Percentiles rank a stretch among this genome's conserved stretches.
Evolutionary conservation across 2,888 invertebrate species (phyloP).

Genomic region (Caenorhabditis sulstoni): DNA sequence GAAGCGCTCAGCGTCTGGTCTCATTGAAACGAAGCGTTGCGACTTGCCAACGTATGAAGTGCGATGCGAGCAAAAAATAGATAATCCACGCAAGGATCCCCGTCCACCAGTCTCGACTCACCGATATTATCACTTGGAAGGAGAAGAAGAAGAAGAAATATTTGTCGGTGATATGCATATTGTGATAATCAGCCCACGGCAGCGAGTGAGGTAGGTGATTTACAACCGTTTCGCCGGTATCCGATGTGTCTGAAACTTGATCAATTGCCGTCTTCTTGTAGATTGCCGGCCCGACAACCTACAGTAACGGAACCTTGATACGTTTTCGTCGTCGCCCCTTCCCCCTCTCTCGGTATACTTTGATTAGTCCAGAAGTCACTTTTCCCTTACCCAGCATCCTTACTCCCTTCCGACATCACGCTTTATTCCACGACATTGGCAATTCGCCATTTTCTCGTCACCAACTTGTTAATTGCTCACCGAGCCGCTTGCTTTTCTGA

Average conservation of each 20-base stretch:
- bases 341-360: background rate
- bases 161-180: constrained; percentile 58
- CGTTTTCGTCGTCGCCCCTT: constrained; percentile 17
- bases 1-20: background rate
- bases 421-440: constrained; percentile 34
- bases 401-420: background rate
- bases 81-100: constrained; percentile 13
- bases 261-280: constrained; percentile 57
- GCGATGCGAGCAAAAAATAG: background rate
- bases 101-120: background rate
- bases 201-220: constrained; percentile 39
- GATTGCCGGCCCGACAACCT: constrained; percentile 48
- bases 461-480: constrained; percentile 57
- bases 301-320: constrained; percentile 56
- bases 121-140: constrained; percentile 31
- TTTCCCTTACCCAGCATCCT: background rate
- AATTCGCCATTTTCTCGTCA: constrained; percentile 35
- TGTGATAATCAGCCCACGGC: constrained; percentile 40
- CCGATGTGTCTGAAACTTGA: constrained; percentile 52
- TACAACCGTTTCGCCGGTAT: constrained; percentile 44
- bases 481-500: constrained; percentile 33
- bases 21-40: constrained; percentile 20
- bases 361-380: background rate
- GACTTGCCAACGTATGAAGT: background rate
- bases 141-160: constrained; percentile 14